Evolutionary conservation across 2,888 invertebrate species (phyloP), one percentile per base, ranked within the genome.

Genomic region (Alcis repandata): DNA sequence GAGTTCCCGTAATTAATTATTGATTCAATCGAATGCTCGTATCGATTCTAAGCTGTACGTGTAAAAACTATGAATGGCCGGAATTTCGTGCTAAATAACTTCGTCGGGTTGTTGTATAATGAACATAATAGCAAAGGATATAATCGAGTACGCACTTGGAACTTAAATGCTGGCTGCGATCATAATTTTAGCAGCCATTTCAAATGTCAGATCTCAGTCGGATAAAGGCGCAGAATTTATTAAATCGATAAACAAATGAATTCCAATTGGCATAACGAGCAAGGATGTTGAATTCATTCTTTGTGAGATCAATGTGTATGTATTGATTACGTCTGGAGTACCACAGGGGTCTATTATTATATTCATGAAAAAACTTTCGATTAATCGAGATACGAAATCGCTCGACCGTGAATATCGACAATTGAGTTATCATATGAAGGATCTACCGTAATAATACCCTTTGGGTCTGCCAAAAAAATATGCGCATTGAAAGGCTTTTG

Each of bases 1-100:
- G 84, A 83, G 77, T 85, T 85, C 83, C 81, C 76, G 83, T 78
- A 76, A 84, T 86, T 85, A 82, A 84, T 85, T 83, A 85, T 79
- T 79, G 80, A 87, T 84, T 81, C 81, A 80, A 83, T 80, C 78
- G 77, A 82, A 78, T 69, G 73, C 71, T 73, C 72, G 71, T 77
- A 79, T 84, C 80, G 82, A 85, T 83, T 79, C 72, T 69, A 73
- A 80, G 79, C 83, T 76, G 82, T 74, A 79, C 80, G 77, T 79
- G 76, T 72, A 83, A 86, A 84, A 84, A 82, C 71, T 77, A 73
- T 74, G 75, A 79, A 83, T 80, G 79, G 68, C 65, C 59, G 79
- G 76, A 73, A 79, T 59, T 86, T 79, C 67, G 79, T 72, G 73
- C 78, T 75, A 81, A 75, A 79, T 59, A 63, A 41, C 41, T 53